These are phyloP conservation scores for Carettochelys insculpta DNA, from an alignment of 2,113 vertebrate species.

Conservation along the genomic window DNA sequence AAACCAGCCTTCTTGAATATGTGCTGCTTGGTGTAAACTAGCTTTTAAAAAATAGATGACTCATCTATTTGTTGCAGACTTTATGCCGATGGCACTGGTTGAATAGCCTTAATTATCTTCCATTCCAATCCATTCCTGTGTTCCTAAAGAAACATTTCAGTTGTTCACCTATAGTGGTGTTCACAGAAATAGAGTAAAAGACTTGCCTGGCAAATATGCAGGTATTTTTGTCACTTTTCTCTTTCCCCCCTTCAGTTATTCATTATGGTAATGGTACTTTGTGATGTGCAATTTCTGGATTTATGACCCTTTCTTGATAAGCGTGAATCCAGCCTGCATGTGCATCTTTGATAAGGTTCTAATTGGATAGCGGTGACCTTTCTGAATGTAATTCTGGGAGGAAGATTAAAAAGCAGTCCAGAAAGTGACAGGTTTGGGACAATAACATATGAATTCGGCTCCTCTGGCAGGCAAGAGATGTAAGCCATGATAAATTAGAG, in stretches of 20 bases:
- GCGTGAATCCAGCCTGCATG: conserved; percentile 75
- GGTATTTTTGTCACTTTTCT: conserved; percentile 66
- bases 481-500: conserved; percentile 84
- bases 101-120: background rate
- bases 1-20: background rate
- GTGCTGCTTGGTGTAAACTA: background rate
- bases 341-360: conserved; percentile 89
- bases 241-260: conserved; percentile 62
- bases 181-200: conserved; percentile 32
- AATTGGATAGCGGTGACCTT: conserved; percentile 88
- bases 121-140: background rate
- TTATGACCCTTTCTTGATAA: conserved; percentile 83
- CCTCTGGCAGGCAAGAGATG: conserved; percentile 81
- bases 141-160: conserved; percentile 8
- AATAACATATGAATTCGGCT: conserved; percentile 82
- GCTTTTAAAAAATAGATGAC: background rate
- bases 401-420: conserved; percentile 86
- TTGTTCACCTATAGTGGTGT: conserved; percentile 1
- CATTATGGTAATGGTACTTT: conserved; percentile 77
- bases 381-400: conserved; percentile 82
- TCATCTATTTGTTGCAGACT: background rate
- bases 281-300: conserved; percentile 79
- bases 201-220: conserved; percentile 47
- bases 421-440: conserved; percentile 84
- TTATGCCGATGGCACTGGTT: background rate